Percentiles rank a stretch among this genome's conserved stretches.
phyloP scores from a whole-genome alignment of 2,888 invertebrate species.

The Epistrophella euchroma region DNA sequence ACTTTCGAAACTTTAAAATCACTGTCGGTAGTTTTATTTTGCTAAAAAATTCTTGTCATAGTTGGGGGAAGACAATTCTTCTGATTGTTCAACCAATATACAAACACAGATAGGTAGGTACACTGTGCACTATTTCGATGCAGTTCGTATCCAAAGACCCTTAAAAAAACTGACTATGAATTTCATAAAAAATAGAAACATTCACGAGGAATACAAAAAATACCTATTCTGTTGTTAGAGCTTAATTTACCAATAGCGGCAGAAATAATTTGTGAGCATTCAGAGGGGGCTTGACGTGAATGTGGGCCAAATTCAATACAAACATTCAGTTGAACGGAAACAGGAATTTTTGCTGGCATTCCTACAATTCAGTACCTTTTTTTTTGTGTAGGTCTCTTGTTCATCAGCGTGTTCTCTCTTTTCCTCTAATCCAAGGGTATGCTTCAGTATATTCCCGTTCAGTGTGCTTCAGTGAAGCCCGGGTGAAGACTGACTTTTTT shows the following conservation, averaged over 20 bases:
- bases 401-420: constrained; percentile 31
- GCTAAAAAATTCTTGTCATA: constrained; percentile 6
- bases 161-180: constrained; percentile 12
- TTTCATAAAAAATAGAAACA: constrained; percentile 30
- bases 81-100: constrained; percentile 21
- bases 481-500: constrained; percentile 62
- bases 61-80: constrained; percentile 3
- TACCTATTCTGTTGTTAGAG: constrained; percentile 34
- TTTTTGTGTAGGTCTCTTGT: constrained; percentile 30
- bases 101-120: constrained; percentile 23
- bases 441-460: constrained; percentile 33
- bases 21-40: background rate
- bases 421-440: constrained; percentile 42
- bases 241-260: constrained; percentile 66
- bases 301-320: constrained; percentile 73
- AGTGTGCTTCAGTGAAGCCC: constrained; percentile 61
- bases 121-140: background rate
- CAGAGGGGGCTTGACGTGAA: constrained; percentile 38
- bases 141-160: constrained; percentile 15
- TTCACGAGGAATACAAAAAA: background rate
- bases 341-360: constrained; percentile 65
- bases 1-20: background rate
- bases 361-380: constrained; percentile 26
- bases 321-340: constrained; percentile 68
- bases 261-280: constrained; percentile 65